Base-by-base conservation (phyloP, 2,113 vertebrate genomes). In the Physeter macrocephalus region DNA sequence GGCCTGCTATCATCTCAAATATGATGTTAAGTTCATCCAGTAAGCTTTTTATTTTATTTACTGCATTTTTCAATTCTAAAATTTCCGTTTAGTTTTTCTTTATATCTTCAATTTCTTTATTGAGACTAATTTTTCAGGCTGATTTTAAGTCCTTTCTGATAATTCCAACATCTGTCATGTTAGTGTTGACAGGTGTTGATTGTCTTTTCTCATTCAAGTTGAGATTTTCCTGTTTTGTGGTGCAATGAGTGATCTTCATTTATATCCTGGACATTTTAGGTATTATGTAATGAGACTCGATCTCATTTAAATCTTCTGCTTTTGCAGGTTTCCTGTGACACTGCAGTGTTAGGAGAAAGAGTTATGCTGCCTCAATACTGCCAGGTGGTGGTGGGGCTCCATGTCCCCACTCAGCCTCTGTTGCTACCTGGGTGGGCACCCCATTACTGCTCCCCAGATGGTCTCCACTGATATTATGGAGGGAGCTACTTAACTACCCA, bases 271-370 rank as follows among this genome's bases (percentile, higher is more conserved):
- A n/a, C 46, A 54, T n/a, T 78, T n/a, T n/a, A 46, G 46, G 46
- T 34, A n/a, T n/a, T 52, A 13, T 0, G 0, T n/a, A 31, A 54
- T 54, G 49, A 36, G 49, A 13, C 11, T 54, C 31, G 2, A 23
- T 34, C 75, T 54, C 23, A 23, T 14, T 77, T 6, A 77, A 49
- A 21, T 77, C 46, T 23, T 77, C 46, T 52, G 46, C 34, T 77
- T 52, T 52, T 54, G 49, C 6, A 36, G 34, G 34, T 54, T 54
- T 54, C 31, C 52, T 2, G 0, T 54, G 49, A 23, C 21, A 31
- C 46, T 52, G 31, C 31, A 0, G 1, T n/a, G 11, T 52, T 31
- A 23, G 46, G 75, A 78, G 75, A 78, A 54, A 31, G 75, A 78
- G 31, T 23, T 10, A 14, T 1, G 0, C 11, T 54, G 49, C 34